Conservation (phyloP, 2,797 vertebrate species). For the Allobates femoralis region DNA sequence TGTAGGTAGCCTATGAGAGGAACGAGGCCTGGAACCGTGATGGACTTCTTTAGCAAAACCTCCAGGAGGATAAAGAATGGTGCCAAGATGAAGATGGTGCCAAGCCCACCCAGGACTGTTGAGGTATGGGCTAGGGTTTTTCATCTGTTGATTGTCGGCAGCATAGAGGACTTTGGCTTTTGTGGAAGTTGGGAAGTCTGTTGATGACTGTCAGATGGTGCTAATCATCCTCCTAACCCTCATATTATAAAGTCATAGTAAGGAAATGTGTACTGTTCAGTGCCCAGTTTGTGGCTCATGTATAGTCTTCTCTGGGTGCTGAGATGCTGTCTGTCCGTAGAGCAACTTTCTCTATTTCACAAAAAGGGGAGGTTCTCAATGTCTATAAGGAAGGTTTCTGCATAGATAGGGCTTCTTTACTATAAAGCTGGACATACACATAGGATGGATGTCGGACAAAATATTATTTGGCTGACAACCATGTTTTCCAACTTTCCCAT, state of each 20-base stretch:
- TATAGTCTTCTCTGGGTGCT: not conserved
- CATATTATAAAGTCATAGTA: not conserved
- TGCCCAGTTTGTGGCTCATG: too few relatives aligned
- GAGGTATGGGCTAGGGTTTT: conserved; percentile 9
- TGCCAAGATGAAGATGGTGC: not conserved
- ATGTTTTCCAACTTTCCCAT: too few relatives aligned
- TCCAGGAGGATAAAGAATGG: conserved; percentile 15
- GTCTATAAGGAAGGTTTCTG: too few relatives aligned
- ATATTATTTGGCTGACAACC: too few relatives aligned
- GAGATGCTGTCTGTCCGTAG: not conserved
- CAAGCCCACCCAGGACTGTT: not conserved
- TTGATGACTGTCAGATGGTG: not conserved
- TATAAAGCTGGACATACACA: too few relatives aligned
- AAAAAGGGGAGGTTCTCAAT: too few relatives aligned
- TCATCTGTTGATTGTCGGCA: not conserved
- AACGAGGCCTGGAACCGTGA: not conserved
- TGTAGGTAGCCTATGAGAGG: not conserved
- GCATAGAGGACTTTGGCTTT: not conserved
- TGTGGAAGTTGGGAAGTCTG: not conserved
- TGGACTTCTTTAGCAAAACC: conserved; percentile 43
- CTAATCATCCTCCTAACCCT: not conserved
- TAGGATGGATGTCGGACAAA: too few relatives aligned
- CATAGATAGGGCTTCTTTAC: too few relatives aligned
- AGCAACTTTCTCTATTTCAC: not conserved
- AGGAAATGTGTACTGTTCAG: not conserved